phyloP scores from a whole-genome alignment of 2,113 vertebrate genomes.

The rat (Rattus norvegicus) region GRCr8 NC_086037.1:59183501-59184000 shows the following conservation, averaged over 20 bases:
- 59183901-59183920: not conserved
- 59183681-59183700: not conserved
- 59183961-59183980: not conserved
- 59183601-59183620: not conserved
- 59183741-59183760: not conserved
- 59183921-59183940: not conserved
- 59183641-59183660: not conserved
- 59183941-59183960: not conserved
- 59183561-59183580: not conserved
- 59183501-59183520: not conserved
- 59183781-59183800: not conserved
- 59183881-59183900: not conserved
- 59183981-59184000: not conserved
- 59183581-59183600: not conserved
- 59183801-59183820: not conserved
- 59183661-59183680: not conserved
- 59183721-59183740: not conserved
- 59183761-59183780: not conserved
- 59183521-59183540: not conserved
- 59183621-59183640: not conserved
- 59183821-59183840: not conserved
- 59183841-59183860: not conserved
- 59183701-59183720: not conserved
- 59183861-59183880: not conserved
- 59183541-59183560: not conserved